Evolutionary conservation across 2,797 vertebrate species (phyloP), one percentile per base, ranked within the genome.

Genomic region (Microcaecilia unicolor): DNA sequence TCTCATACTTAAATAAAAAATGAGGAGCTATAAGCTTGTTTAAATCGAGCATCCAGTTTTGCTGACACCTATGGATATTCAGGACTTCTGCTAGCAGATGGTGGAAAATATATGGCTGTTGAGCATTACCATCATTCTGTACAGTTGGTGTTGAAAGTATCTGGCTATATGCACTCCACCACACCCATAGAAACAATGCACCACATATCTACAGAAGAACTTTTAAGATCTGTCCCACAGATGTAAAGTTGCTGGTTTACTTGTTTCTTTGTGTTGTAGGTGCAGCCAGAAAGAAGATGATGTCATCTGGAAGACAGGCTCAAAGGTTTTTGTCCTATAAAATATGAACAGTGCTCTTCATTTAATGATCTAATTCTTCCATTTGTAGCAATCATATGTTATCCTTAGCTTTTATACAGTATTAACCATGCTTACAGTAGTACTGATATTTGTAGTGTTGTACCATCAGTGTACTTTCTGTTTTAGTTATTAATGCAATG

Each of bases 251-350:
- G 83, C 85, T 89, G 83, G 85, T 89, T 83, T 76, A 82, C 83
- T 78, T 88, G 81, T 90, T 29, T 90, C 81, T 90, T 85, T 91
- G 84, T 89, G 86, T 91, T 89, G 62, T 91, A 90, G 88, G 80
- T 88, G 86, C 84, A 63, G 86, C 55, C 80, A 76, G 74, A 74
- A 84, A 74, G 83, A 89, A 82, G 89, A 84, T 58, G 84, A 81
- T 55, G 79, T 48, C 78, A 64, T 57, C 80, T 80, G 66, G 88
- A 85, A 85, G 87, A 84, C 77, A 77, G 80, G 78, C 78, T 70
- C 85, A 82, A 85, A 90, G 88, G 88, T 87, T 87, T 90, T 83
- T 90, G 85, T 85, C 76, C 76, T 72, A 71, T 80, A 78, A 81
- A 78, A 75, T 63, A 68, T 4, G 45, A 65, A 59, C 61, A 56